Evolutionary conservation across 2,888 invertebrate genomes (phyloP).

Genomic region (Thereva unica): DNA sequence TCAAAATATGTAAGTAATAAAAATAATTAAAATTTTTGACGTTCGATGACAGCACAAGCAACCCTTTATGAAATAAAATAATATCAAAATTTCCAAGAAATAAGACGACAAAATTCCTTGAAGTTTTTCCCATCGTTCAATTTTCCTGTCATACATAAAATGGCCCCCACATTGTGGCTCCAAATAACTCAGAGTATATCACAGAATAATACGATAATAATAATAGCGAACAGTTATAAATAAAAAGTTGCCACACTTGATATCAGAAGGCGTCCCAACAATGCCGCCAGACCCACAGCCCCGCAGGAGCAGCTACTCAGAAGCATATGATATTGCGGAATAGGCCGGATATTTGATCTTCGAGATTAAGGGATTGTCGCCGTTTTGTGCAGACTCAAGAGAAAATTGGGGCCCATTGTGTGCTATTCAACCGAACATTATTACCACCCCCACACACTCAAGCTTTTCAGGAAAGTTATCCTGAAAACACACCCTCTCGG

Average conservation of each 20-base stretch:
- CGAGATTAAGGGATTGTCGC: constrained; percentile 48
- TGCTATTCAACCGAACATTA: constrained; percentile 45
- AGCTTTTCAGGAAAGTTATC: constrained; percentile 3
- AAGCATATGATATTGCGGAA: constrained; percentile 47
- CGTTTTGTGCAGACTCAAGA: constrained; percentile 48
- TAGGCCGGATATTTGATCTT: constrained; percentile 48
- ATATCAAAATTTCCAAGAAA: no score
- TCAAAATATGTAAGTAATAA: no score
- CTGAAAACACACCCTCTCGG: constrained; percentile 8
- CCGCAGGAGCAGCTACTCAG: constrained; percentile 26
- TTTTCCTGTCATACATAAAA: constrained; percentile 32
- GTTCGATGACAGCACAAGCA: no score
- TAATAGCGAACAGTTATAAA: constrained; percentile 41
- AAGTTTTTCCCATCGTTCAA: constrained; percentile 1
- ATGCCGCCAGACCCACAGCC: constrained; percentile 11
- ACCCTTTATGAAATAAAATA: no score
- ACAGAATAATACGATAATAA: constrained; percentile 38
- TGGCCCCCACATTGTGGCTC: constrained; percentile 27
- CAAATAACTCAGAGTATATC: constrained; percentile 9
- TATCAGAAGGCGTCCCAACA: constrained; percentile 30
- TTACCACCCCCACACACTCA: constrained; percentile 30
- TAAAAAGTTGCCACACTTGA: constrained; percentile 35
- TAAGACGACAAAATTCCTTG: no score
- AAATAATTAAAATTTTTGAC: no score
- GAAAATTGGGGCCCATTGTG: constrained; percentile 48